Percentiles rank a stretch among this genome's conserved stretches.
Conservation (phyloP, 2,113 vertebrate species). For the Tupaia tana region DNA sequence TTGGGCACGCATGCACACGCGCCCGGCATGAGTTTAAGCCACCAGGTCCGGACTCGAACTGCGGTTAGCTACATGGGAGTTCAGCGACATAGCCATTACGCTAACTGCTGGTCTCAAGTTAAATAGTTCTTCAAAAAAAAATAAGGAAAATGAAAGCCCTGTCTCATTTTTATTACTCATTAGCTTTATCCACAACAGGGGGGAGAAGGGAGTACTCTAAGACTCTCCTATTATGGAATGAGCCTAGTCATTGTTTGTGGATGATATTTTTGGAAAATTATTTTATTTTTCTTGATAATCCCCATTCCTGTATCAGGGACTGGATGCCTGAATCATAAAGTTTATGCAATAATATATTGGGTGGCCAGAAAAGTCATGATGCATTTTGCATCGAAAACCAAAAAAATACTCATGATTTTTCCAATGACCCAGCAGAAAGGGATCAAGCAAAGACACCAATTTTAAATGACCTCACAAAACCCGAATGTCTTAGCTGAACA, state of each 20-base stretch:
- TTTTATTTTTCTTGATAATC: neutral
- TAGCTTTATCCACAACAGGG: neutral
- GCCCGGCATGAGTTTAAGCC: too few species aligned
- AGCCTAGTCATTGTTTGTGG: neutral
- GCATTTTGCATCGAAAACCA: too few species aligned
- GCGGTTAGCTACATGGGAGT: too few species aligned
- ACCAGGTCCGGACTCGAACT: too few species aligned
- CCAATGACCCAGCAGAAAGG: too few species aligned
- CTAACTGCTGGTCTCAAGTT: too few species aligned
- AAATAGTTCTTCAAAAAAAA: too few species aligned
- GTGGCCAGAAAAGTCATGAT: too few species aligned
- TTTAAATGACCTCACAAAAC: neutral
- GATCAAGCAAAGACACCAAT: neutral
- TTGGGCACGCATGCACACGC: too few species aligned
- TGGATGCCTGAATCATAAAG: neutral
- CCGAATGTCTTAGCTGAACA: neutral
- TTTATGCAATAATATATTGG: neutral
- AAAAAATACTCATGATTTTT: too few species aligned
- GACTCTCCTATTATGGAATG: neutral
- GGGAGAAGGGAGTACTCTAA: neutral
- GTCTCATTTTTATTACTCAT: neutral
- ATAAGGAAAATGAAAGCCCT: neutral
- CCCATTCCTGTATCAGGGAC: neutral
- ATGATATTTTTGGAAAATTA: conserved; percentile 15
- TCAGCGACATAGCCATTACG: too few species aligned